Evolutionary conservation across 2,888 invertebrate species (phyloP).

Genomic region (Chirona hameri): DNA sequence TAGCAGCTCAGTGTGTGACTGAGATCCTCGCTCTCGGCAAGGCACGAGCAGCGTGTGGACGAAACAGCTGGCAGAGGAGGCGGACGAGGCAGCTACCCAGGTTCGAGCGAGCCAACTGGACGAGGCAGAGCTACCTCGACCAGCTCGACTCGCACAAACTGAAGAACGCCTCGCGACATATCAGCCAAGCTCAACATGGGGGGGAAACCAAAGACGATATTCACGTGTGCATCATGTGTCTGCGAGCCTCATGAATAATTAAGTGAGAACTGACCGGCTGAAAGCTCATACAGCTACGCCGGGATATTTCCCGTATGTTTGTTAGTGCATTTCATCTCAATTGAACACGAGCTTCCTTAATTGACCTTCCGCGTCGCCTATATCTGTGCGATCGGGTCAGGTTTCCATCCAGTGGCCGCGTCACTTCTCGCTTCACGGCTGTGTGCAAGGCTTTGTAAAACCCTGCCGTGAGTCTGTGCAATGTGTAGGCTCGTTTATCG

Average conservation of each 20-base stretch:
- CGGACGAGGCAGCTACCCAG: conserved; percentile 47
- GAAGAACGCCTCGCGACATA: conserved; percentile 73
- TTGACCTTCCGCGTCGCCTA: too few species aligned
- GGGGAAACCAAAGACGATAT: conserved; percentile 94
- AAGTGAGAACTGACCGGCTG: conserved; percentile 52
- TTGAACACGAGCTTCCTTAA: too few species aligned
- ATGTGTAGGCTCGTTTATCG: too few species aligned
- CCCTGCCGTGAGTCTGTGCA: too few species aligned
- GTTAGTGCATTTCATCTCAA: too few species aligned
- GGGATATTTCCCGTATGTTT: too few species aligned
- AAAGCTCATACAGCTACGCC: too few species aligned
- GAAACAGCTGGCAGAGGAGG: conserved; percentile 1
- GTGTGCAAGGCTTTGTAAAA: too few species aligned
- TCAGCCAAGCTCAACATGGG: conserved; percentile 86
- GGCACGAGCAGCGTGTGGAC: conserved; percentile 8
- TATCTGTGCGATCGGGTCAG: too few species aligned
- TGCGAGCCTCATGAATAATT: conserved; percentile 99
- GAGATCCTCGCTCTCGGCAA: neutral
- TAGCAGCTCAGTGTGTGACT: too few species aligned
- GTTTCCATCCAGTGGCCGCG: too few species aligned
- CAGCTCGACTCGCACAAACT: conserved; percentile 67
- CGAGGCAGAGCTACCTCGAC: conserved; percentile 35
- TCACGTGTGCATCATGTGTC: conserved; percentile 98
- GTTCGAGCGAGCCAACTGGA: conserved; percentile 40
- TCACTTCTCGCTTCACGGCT: too few species aligned